These are phyloP conservation scores for Meliscaeva auricollis DNA, from an alignment of 2,888 invertebrate genomes.

Conservation along the genomic window DNA sequence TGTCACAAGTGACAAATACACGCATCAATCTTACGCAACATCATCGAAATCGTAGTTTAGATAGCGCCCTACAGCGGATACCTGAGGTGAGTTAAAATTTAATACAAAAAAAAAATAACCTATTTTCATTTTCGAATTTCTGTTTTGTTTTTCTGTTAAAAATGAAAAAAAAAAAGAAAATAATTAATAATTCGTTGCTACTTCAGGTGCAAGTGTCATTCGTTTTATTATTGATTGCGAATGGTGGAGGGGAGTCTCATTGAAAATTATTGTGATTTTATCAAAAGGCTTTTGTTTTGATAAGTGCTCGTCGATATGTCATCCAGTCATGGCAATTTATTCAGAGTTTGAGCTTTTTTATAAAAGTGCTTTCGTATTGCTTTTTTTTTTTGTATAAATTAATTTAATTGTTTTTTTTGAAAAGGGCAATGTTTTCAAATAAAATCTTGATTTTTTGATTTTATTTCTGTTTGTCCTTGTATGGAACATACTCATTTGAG, in stretches of 20 bases:
- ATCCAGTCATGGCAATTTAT: conserved; percentile 1
- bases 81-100: conserved; percentile 87
- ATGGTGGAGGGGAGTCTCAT: background rate
- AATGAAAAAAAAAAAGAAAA: background rate
- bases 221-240: conserved; percentile 16
- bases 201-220: background rate
- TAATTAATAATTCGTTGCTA: background rate
- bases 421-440: background rate
- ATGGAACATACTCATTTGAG: no score
- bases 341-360: conserved; percentile 11
- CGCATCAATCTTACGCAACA: conserved; percentile 87
- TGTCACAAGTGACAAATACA: conserved; percentile 84
- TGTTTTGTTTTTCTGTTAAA: background rate
- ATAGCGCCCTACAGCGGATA: conserved; percentile 94
- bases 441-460: background rate
- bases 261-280: conserved; percentile 32
- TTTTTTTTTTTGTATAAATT: background rate
- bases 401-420: background rate
- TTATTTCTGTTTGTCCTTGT: background rate
- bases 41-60: conserved; percentile 95
- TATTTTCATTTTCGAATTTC: conserved; percentile 3
- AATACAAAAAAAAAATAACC: background rate
- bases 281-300: conserved; percentile 34
- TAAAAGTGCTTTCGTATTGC: conserved; percentile 15
- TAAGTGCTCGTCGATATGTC: conserved; percentile 16